A percentile compares a stretch with the other conserved stretches of the same genome.
Conservation (phyloP, 1,140 invertebrate species). For the Lucilia cuprina region DNA sequence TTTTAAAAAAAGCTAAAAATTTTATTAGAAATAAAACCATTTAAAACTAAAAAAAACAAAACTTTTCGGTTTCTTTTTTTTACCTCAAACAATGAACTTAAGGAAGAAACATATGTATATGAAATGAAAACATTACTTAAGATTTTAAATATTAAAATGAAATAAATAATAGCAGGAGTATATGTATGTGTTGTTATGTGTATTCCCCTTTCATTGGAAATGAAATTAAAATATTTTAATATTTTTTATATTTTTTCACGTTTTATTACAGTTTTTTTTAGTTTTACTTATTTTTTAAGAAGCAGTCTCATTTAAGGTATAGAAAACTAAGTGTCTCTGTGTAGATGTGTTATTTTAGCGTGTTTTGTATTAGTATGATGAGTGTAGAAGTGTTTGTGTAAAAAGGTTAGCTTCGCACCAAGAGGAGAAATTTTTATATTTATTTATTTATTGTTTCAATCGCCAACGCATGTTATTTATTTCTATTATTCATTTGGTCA, state of each 20-base stretch:
- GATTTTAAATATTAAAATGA: neutral
- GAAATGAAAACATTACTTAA: neutral
- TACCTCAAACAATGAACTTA: too few species aligned
- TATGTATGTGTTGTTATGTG: neutral
- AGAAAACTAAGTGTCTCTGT: slow-evolving; percentile 4
- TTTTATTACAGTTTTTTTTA: slow-evolving; percentile 5
- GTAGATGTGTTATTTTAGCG: neutral
- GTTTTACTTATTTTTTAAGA: slow-evolving; percentile 10
- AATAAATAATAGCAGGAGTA: neutral
- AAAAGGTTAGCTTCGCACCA: neutral
- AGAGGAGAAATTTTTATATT: neutral
- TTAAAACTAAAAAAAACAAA: neutral
- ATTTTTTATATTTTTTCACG: neutral
- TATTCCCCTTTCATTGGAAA: neutral
- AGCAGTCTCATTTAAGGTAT: slow-evolving; percentile 11
- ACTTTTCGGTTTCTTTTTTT: too few species aligned
- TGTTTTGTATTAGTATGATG: too few species aligned
- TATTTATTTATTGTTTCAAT: neutral
- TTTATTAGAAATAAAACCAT: slow-evolving; percentile 10
- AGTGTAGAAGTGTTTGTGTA: neutral
- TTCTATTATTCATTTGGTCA: neutral
- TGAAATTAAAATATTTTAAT: neutral
- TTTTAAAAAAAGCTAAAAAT: neutral
- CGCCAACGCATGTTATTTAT: neutral
- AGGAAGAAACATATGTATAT: too few species aligned